Percentiles rank a stretch among this genome's conserved stretches.
These are phyloP conservation scores for Sciaenops ocellatus DNA, from an alignment of 2,797 vertebrate species.

Conservation along the genomic window DNA sequence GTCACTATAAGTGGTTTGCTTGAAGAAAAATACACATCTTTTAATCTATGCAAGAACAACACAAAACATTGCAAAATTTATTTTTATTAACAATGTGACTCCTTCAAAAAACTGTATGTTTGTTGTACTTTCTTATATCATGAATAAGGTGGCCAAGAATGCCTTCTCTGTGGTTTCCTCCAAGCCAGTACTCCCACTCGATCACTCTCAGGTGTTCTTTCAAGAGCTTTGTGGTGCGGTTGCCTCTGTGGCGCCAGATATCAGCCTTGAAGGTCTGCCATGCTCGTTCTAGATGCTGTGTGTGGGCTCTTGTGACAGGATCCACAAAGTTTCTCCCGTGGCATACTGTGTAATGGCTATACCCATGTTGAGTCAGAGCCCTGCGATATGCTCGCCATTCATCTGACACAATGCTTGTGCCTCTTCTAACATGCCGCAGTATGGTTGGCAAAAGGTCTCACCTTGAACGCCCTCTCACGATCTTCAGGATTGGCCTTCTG, in stretches of 20 bases:
- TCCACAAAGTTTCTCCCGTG: background rate
- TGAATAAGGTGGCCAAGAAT: background rate
- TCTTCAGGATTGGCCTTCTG: too few species aligned
- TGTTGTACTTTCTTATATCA: too few species aligned
- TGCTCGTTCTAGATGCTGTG: background rate
- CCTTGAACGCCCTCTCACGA: too few species aligned
- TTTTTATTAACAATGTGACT: too few species aligned
- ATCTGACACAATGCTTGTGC: background rate
- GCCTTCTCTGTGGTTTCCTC: background rate
- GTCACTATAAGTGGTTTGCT: too few species aligned
- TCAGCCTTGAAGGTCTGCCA: background rate
- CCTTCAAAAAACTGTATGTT: too few species aligned
- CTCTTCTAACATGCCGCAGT: background rate
- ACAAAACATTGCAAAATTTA: too few species aligned
- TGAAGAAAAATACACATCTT: too few species aligned
- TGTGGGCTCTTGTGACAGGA: background rate
- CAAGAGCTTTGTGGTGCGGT: background rate
- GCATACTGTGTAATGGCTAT: background rate
- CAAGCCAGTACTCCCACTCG: too few species aligned
- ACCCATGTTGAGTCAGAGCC: background rate
- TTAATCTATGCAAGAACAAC: too few species aligned
- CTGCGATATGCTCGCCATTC: background rate
- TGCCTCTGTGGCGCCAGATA: background rate
- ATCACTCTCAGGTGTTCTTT: background rate
- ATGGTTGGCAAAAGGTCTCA: background rate